A percentile compares a stretch with the other conserved stretches of the same genome.
phyloP scores from a whole-genome alignment of 2,113 vertebrate genomes.

The Cyprinus carpio region DNA sequence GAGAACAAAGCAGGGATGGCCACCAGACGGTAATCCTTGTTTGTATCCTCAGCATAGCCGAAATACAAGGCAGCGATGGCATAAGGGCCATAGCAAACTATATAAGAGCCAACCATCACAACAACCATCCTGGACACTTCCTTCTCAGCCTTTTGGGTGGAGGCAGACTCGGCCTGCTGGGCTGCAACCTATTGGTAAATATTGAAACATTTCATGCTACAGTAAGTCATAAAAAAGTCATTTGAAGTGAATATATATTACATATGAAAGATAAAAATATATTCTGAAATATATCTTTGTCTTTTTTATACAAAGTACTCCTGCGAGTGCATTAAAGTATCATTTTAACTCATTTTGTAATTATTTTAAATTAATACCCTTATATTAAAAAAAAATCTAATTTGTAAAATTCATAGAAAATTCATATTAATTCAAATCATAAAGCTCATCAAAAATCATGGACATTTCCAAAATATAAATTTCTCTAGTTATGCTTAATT shows the following conservation, averaged over 20 bases:
- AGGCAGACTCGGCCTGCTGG: slow-evolving; percentile 82
- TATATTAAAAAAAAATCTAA: background rate
- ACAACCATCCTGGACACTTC: slow-evolving; percentile 84
- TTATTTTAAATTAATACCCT: background rate
- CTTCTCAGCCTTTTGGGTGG: slow-evolving; percentile 84
- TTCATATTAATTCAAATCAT: too few species aligned
- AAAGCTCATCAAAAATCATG: too few species aligned
- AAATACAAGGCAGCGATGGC: slow-evolving; percentile 77
- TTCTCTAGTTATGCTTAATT: too few species aligned
- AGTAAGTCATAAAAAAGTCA: too few species aligned
- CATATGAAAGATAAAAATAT: too few species aligned
- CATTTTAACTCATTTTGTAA: background rate
- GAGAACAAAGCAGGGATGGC: slow-evolving; percentile 83
- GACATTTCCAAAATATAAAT: too few species aligned
- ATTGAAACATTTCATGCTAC: background rate
- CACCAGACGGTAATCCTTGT: slow-evolving; percentile 79
- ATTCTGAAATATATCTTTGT: too few species aligned
- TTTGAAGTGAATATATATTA: too few species aligned
- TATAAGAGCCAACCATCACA: slow-evolving; percentile 81
- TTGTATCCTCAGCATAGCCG: slow-evolving; percentile 67
- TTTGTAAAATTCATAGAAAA: too few species aligned
- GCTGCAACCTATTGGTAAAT: slow-evolving; percentile 75
- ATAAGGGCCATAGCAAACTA: slow-evolving; percentile 80
- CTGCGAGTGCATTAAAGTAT: too few species aligned
- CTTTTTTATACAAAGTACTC: too few species aligned